A percentile compares a stretch with the other conserved stretches of the same genome.
phyloP scores from a whole-genome alignment of 2,113 vertebrate genomes.

The Varanus salvator region DNA sequence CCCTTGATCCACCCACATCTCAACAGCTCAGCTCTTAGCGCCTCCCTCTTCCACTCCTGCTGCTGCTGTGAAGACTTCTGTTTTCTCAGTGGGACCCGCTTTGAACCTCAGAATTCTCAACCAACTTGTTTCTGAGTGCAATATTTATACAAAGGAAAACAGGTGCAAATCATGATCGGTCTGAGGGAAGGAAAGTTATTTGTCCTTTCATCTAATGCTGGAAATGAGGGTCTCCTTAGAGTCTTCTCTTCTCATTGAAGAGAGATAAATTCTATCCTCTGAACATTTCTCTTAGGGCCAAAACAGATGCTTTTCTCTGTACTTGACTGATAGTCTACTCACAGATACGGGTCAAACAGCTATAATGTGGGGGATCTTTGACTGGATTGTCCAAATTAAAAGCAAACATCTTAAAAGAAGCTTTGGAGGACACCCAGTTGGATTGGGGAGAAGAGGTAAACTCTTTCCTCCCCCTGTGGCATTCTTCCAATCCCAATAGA shows the following conservation, averaged over 20 bases:
- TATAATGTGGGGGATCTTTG: neutral
- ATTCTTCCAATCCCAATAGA: too few species aligned
- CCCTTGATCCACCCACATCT: neutral
- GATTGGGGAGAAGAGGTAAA: constrained; percentile 6
- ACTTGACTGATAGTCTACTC: constrained; percentile 17
- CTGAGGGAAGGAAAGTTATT: neutral
- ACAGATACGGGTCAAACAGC: neutral
- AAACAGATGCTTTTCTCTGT: neutral
- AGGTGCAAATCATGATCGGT: constrained; percentile 13
- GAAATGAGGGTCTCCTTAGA: neutral
- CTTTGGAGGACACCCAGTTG: neutral
- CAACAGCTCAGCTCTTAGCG: neutral
- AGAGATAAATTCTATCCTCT: neutral
- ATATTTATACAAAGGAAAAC: constrained; percentile 26
- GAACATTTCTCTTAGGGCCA: neutral
- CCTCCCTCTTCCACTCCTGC: neutral
- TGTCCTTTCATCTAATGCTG: constrained; percentile 3
- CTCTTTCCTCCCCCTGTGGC: neutral
- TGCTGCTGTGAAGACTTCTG: neutral
- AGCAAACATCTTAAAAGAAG: constrained; percentile 27
- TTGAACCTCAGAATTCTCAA: constrained; percentile 17
- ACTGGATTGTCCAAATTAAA: neutral
- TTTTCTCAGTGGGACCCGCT: constrained; percentile 27
- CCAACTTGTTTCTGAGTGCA: constrained; percentile 47
- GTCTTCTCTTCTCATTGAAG: neutral